Conservation (phyloP, 1,140 invertebrate species). For the Drosophila bocqueti region DNA sequence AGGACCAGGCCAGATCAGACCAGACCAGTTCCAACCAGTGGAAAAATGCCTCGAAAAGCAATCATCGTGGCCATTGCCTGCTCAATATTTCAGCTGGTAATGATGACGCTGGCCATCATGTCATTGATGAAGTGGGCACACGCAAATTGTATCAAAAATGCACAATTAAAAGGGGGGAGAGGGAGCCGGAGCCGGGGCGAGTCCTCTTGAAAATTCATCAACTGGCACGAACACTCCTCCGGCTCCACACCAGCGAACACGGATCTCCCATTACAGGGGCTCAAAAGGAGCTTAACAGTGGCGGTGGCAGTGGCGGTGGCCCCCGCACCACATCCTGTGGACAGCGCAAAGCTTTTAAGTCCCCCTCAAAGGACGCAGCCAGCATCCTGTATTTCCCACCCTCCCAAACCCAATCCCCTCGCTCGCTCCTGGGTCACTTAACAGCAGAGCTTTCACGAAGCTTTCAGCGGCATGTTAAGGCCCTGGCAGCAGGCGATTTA, state of each 20-base stretch:
- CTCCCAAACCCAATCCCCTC: not conserved
- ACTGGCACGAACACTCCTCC: constrained; percentile 33
- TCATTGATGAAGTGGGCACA: constrained; percentile 39
- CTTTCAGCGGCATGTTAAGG: constrained; percentile 75
- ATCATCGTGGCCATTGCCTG: constrained; percentile 4
- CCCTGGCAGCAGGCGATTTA: constrained; percentile 53
- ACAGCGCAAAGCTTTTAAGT: constrained; percentile 79
- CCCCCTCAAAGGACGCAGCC: constrained; percentile 44
- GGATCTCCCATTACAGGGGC: constrained; percentile 67
- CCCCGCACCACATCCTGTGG: constrained; percentile 69
- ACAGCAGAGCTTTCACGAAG: constrained; percentile 73
- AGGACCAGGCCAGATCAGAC: not conserved
- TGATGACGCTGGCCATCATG: constrained; percentile 19
- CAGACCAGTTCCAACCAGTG: not conserved
- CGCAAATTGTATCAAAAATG: constrained; percentile 53
- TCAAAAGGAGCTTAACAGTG: constrained; percentile 66
- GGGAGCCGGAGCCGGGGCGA: not conserved
- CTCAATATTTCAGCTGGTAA: constrained; percentile 47
- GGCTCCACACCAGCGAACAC: constrained; percentile 5
- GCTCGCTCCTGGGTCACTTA: constrained; percentile 31
- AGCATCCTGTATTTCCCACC: not conserved
- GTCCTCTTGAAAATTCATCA: constrained; percentile 54
- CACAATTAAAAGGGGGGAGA: constrained; percentile 45
- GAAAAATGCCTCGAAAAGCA: constrained; percentile 7
- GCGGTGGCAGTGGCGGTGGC: not conserved